Conservation (phyloP, 2,888 invertebrate genomes). For the Acanthosepion lycidas region DNA sequence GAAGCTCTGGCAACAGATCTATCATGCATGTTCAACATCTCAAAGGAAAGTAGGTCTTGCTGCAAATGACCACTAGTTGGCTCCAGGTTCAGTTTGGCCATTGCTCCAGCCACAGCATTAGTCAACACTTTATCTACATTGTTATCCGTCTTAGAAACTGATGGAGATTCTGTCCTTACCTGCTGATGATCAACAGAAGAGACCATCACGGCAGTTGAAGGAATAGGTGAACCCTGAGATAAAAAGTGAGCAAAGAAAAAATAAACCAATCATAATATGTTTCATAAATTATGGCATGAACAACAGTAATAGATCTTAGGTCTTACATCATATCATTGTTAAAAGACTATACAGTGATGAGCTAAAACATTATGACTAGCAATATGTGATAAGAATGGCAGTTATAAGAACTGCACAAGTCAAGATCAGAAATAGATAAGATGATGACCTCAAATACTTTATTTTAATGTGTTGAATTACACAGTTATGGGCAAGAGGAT, state of each 20-base stretch:
- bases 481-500: too few relatives aligned
- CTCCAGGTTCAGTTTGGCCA: conserved; percentile 50
- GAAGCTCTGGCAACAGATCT: conserved; percentile 58
- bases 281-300: too few relatives aligned
- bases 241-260: neutral
- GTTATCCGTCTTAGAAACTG: neutral
- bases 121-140: conserved; percentile 51
- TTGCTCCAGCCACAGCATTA: conserved; percentile 51
- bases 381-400: too few relatives aligned
- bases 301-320: too few relatives aligned
- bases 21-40: conserved; percentile 56
- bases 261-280: neutral
- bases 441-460: too few relatives aligned
- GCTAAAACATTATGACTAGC: too few relatives aligned
- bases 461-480: too few relatives aligned
- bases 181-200: neutral
- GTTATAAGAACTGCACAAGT: too few relatives aligned
- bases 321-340: too few relatives aligned
- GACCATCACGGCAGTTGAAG: neutral
- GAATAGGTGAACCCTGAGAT: neutral
- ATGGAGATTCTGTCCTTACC: neutral
- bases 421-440: too few relatives aligned
- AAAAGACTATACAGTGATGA: too few relatives aligned
- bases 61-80: conserved; percentile 46
- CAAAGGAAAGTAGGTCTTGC: conserved; percentile 58